phyloP scores from a whole-genome alignment of 2,113 vertebrate genomes.

The Sebastes fasciatus region DNA sequence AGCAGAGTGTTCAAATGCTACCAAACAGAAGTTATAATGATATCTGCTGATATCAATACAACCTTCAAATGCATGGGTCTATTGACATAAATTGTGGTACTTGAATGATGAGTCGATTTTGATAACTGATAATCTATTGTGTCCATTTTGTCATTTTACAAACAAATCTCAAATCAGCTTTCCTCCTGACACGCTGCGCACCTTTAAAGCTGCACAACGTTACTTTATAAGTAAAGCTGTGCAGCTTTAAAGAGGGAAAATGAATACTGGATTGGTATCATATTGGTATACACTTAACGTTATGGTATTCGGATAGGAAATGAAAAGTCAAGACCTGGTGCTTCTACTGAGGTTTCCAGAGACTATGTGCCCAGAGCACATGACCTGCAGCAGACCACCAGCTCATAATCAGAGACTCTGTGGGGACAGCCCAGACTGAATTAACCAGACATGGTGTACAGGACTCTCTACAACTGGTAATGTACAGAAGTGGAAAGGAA shows the following conservation, averaged over 20 bases:
- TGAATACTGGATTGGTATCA: too few species aligned
- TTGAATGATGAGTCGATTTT: not conserved
- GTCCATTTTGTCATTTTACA: not conserved
- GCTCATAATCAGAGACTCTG: conserved; percentile 52
- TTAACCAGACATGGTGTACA: not conserved
- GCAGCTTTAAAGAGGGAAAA: not conserved
- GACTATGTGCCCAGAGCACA: conserved; percentile 43
- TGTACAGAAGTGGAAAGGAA: not conserved
- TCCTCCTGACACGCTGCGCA: not conserved
- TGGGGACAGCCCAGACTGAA: conserved; percentile 6
- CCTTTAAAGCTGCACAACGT: too few species aligned
- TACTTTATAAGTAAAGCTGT: not conserved
- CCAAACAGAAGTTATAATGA: not conserved
- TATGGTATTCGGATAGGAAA: not conserved
- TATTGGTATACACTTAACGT: not conserved
- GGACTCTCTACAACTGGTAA: not conserved
- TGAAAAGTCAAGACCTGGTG: not conserved
- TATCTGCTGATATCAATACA: not conserved
- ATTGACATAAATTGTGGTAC: not conserved
- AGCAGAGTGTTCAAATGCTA: not conserved
- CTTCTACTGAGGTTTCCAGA: conserved; percentile 9
- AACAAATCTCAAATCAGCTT: not conserved
- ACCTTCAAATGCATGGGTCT: not conserved
- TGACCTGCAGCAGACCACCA: conserved; percentile 62
- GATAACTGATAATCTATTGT: not conserved